Evolutionary conservation across 2,888 invertebrate species (phyloP), one percentile per base, ranked within the genome.

Genomic region (Sipha maydis): DNA sequence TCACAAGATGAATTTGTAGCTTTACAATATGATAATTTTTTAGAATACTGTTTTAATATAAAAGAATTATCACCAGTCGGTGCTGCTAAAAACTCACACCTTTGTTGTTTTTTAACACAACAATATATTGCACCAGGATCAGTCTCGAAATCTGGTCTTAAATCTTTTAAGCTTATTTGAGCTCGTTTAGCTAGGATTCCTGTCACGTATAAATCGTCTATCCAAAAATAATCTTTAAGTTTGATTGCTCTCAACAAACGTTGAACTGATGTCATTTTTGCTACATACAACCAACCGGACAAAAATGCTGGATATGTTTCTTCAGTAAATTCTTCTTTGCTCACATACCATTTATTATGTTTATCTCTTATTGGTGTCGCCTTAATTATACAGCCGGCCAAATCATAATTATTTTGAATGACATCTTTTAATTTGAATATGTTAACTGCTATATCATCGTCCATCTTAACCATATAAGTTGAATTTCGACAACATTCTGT

Each of bases 121-220:
- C 96, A 96, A 90, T 95, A 94, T 56, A 96, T 92, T 90, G 94
- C 93, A 91, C 96, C 95, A 21, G 95, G 93, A 91, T 96, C 95
- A 17, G 94, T 94, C 11, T 96, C 93, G 92, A 94, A 96, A 91
- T 94, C 94, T 28, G 93, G 91, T 79, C 93, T 93, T 28, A 96
- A 92, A 84, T 94, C 94, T 89, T 92, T 92, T 75, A 95, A 92
- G 71, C 93, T 92, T n/a, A 95, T 93, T 71, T 93, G 92, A 41
- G 94, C 91, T 54, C 93, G 92, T 85, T 94, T 92, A 14, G 95
- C 93, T 56, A 97, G 92, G 82, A 97, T 93, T 1, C 98, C 98
- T 0, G 97, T 98, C 0, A 98, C 92, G 91, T 95, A 96, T 77
- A 96, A 95, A 91, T 98, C 98, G 91, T 98, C 98, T 89, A 98